A percentile compares a stretch with the other conserved stretches of the same genome.
Conservation (phyloP, 2,113 vertebrate genomes). For the Sciurus niger region DNA sequence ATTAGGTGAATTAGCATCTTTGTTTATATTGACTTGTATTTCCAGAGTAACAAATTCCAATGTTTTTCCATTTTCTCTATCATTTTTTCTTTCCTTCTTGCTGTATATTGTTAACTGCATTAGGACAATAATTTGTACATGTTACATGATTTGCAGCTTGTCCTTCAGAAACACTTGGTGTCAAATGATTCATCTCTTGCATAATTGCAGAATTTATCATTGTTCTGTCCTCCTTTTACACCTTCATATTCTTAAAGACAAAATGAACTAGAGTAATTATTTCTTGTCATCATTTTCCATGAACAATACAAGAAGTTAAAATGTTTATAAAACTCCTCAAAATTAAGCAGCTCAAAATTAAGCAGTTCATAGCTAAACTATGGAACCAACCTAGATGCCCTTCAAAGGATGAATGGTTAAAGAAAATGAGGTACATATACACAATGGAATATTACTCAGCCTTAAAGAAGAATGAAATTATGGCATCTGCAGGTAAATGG, state of each 20-base stretch:
- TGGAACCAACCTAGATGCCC: too few relatives aligned
- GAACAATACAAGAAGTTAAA: neutral
- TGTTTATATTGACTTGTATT: neutral
- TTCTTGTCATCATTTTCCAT: constrained; percentile 13
- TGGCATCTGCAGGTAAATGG: too few relatives aligned
- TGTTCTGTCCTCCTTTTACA: neutral
- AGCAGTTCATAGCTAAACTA: too few relatives aligned
- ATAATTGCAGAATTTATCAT: constrained; percentile 10
- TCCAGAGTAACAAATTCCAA: constrained; percentile 21
- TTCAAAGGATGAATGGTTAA: too few relatives aligned
- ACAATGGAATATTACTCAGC: too few relatives aligned
- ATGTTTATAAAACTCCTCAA: neutral
- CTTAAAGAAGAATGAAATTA: too few relatives aligned
- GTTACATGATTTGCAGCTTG: neutral
- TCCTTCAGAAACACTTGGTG: neutral
- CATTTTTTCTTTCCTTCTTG: constrained; percentile 25
- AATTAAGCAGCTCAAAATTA: neutral
- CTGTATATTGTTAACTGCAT: neutral
- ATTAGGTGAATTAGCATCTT: neutral
- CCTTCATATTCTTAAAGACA: neutral
- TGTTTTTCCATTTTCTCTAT: neutral
- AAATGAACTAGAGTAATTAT: neutral
- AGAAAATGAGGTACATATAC: too few relatives aligned
- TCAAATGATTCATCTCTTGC: neutral
- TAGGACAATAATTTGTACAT: neutral